Conservation (phyloP, 2,888 invertebrate species). For the Brachypalpus laphriformis region DNA sequence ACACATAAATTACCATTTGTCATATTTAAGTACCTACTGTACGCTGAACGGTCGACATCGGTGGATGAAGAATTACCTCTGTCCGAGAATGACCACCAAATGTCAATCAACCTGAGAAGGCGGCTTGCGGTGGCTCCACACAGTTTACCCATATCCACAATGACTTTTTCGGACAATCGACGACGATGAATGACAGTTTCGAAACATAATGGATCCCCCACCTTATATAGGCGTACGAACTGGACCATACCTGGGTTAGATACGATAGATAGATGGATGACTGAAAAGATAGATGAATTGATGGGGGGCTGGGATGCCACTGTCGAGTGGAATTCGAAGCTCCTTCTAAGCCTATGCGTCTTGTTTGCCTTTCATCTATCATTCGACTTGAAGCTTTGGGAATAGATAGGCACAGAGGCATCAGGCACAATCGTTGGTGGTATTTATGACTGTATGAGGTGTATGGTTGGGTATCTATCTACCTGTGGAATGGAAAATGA, state of each 20-base stretch:
- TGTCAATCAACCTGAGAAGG: conserved; percentile 66
- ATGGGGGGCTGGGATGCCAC: conserved; percentile 58
- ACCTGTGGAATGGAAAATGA: conserved; percentile 60
- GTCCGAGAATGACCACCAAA: conserved; percentile 42
- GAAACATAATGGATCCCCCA: conserved; percentile 72
- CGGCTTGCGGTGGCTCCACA: conserved; percentile 41
- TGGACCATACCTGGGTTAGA: conserved; percentile 69
- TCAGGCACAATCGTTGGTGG: conserved; percentile 51
- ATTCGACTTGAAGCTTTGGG: conserved; percentile 23
- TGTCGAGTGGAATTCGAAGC: conserved; percentile 58
- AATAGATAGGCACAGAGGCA: conserved; percentile 31
- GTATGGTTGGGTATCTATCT: conserved; percentile 26
- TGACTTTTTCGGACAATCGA: conserved; percentile 62
- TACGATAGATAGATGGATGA: conserved; percentile 37
- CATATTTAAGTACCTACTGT: conserved; percentile 68
- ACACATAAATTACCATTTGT: conserved; percentile 73
- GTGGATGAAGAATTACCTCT: conserved; percentile 61
- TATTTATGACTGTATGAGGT: conserved; percentile 67
- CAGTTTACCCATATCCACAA: conserved; percentile 54
- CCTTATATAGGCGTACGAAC: conserved; percentile 71
- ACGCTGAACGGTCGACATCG: conserved; percentile 44
- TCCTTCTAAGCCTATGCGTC: conserved; percentile 44
- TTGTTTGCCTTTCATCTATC: conserved; percentile 46
- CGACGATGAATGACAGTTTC: conserved; percentile 71
- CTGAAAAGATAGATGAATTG: conserved; percentile 25